Conservation (phyloP, 2,797 vertebrate species). For the Anableps anableps region DNA sequence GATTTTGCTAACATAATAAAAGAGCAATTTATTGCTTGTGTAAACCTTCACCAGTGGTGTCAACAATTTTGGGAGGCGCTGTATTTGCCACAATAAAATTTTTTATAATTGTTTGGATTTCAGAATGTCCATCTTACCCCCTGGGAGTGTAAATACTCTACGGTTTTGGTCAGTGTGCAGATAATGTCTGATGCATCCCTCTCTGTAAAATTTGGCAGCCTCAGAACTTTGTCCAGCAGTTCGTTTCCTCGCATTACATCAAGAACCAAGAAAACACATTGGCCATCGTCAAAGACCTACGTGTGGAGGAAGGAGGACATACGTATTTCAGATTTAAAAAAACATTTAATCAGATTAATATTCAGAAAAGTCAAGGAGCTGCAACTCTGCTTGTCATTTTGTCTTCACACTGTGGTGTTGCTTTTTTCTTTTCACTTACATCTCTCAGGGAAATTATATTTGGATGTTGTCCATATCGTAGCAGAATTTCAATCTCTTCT, state of each 20-base stretch:
- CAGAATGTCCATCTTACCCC: constrained; percentile 82
- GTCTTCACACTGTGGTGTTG: not conserved
- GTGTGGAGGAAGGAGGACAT: constrained; percentile 9
- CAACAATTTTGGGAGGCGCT: not conserved
- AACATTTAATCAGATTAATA: not conserved
- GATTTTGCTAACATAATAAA: not conserved
- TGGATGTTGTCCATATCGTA: constrained; percentile 95
- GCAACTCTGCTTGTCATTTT: not conserved
- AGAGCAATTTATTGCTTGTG: not conserved
- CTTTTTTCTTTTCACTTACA: constrained; percentile 79
- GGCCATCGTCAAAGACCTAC: constrained; percentile 94
- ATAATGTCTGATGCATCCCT: constrained; percentile 91
- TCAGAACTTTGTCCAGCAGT: constrained; percentile 91
- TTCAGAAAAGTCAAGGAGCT: not conserved
- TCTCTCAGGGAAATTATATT: constrained; percentile 96
- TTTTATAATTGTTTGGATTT: not conserved
- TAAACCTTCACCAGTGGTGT: not conserved
- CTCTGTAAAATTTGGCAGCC: constrained; percentile 89
- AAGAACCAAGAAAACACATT: constrained; percentile 90
- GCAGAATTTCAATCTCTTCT: constrained; percentile 97
- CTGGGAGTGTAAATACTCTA: constrained; percentile 96
- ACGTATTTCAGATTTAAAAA: not conserved
- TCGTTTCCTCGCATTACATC: constrained; percentile 93
- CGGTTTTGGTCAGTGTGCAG: constrained; percentile 90
- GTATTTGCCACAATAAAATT: not conserved